Percentiles rank a stretch among this genome's conserved stretches.
These are phyloP conservation scores for Nipponia nippon DNA, from an alignment of 2,113 vertebrate genomes.

Conservation along the genomic window DNA sequence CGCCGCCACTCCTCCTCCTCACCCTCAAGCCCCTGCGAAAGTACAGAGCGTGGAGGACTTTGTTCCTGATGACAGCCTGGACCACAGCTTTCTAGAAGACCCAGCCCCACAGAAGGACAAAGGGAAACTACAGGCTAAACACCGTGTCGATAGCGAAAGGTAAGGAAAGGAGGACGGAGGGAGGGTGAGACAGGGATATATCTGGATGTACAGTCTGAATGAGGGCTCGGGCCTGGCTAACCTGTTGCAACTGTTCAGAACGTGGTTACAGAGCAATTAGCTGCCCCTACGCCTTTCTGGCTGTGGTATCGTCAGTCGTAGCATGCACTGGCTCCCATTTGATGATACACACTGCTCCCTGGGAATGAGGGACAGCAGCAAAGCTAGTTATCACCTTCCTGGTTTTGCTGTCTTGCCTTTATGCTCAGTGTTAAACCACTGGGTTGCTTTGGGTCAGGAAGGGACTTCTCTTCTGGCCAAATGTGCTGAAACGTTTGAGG, in stretches of 20 bases:
- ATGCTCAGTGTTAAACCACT: background rate
- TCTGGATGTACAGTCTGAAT: background rate
- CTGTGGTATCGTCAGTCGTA: rapidly evolving
- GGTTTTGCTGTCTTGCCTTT: background rate
- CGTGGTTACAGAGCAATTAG: background rate
- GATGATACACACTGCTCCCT: background rate
- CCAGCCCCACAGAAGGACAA: constrained; percentile 48
- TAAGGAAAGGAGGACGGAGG: background rate
- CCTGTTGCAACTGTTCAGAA: background rate
- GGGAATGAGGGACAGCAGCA: background rate
- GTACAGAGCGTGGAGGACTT: constrained; percentile 91
- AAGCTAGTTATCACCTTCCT: background rate
- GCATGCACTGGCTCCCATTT: background rate
- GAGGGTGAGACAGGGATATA: background rate
- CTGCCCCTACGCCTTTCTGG: background rate
- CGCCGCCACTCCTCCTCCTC: background rate
- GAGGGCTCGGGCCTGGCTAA: background rate
- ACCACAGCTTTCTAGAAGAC: constrained; percentile 92
- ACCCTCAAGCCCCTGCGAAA: constrained; percentile 36
- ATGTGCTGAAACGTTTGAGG: background rate
- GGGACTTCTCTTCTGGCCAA: background rate
- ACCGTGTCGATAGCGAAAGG: constrained; percentile 86
- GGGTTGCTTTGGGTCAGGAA: background rate
- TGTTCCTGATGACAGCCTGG: constrained; percentile 88
- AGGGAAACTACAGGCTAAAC: background rate